Percentiles rank a stretch among this genome's conserved stretches.
Conservation (phyloP, 2,888 invertebrate genomes). For the Torymus auratus region DNA sequence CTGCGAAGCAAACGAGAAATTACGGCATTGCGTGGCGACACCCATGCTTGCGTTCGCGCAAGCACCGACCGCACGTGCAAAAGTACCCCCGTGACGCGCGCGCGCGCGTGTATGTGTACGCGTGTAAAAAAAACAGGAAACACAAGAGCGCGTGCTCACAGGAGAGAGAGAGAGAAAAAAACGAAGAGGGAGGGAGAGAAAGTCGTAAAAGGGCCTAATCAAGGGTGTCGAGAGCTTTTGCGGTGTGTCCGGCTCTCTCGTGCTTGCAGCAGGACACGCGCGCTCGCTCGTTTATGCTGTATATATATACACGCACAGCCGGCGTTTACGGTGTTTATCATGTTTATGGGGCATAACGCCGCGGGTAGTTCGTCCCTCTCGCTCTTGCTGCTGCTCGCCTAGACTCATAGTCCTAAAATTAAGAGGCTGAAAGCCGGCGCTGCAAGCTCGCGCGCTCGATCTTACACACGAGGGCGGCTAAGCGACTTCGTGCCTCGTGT, state of each 20-base stretch:
- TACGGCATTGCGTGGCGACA: slow-evolving; percentile 16
- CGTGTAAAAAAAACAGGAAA: slow-evolving; percentile 14
- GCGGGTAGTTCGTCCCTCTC: slow-evolving; percentile 56
- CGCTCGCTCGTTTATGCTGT: background rate
- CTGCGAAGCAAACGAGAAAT: slow-evolving; percentile 36
- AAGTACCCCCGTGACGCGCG: background rate
- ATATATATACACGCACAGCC: slow-evolving; percentile 5
- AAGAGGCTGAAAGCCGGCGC: slow-evolving; percentile 64
- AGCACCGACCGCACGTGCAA: background rate
- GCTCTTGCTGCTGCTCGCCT: slow-evolving; percentile 62
- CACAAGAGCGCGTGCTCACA: background rate
- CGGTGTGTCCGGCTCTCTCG: slow-evolving; percentile 15
- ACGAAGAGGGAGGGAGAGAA: slow-evolving; percentile 28
- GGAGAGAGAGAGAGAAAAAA: slow-evolving; percentile 2
- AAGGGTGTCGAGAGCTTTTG: slow-evolving; percentile 63
- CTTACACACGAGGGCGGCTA: slow-evolving; percentile 30
- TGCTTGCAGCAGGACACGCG: slow-evolving; percentile 40
- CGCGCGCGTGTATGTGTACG: background rate
- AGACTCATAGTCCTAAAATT: slow-evolving; percentile 65
- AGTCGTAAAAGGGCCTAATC: slow-evolving; percentile 64
- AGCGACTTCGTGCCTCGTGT: no score
- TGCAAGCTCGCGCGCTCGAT: slow-evolving; percentile 45
- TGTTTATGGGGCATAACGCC: slow-evolving; percentile 69
- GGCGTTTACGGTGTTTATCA: slow-evolving; percentile 69
- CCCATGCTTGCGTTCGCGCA: background rate